Conservation (phyloP, 2,113 vertebrate species). For the Leptobrachium leishanense region DNA sequence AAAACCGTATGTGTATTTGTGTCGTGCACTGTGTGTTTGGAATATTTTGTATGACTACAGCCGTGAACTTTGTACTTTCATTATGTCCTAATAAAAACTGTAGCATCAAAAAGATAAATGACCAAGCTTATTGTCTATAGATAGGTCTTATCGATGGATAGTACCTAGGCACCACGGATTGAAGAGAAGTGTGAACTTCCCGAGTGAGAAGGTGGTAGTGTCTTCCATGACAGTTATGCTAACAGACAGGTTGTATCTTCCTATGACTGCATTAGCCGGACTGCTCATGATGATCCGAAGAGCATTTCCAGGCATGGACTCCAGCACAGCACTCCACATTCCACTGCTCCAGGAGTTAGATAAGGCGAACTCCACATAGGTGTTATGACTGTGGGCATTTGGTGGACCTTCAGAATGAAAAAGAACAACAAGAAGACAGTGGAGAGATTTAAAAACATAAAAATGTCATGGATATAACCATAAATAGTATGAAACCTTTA, state of each 20-base stretch:
- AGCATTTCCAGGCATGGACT: slow-evolving; percentile 11
- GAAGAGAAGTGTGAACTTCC: slow-evolving; percentile 83
- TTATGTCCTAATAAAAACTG: no score
- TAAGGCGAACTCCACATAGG: slow-evolving; percentile 66
- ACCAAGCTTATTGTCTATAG: no score
- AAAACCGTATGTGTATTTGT: no score
- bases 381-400: slow-evolving; percentile 69
- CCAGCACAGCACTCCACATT: slow-evolving; percentile 61
- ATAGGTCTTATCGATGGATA: neutral
- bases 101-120: no score
- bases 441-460: neutral
- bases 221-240: slow-evolving; percentile 63
- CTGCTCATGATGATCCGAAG: slow-evolving; percentile 58
- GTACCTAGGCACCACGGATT: slow-evolving; percentile 93
- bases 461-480: no score
- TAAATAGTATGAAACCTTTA: no score
- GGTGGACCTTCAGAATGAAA: slow-evolving; percentile 56
- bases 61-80: no score
- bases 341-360: slow-evolving; percentile 15
- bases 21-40: no score
- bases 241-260: slow-evolving; percentile 74
- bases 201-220: slow-evolving; percentile 57
- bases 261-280: slow-evolving; percentile 77
- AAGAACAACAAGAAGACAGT: neutral
- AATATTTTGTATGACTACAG: no score